These are phyloP conservation scores for Neomonachus schauinslandi DNA, from an alignment of 2,113 vertebrate species.

Conservation along the genomic window DNA sequence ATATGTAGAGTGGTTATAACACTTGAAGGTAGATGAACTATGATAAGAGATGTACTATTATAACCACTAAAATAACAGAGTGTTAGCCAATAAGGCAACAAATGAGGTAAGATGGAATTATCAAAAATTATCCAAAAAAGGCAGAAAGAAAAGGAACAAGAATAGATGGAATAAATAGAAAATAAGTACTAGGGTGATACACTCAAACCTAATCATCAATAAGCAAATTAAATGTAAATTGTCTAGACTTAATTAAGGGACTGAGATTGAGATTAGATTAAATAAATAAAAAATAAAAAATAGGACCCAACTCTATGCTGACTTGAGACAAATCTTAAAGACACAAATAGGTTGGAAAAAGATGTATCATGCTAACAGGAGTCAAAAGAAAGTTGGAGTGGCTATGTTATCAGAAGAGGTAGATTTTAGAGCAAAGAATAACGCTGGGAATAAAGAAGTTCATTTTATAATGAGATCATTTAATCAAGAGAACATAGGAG, in stretches of 20 bases:
- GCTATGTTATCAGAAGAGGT: background rate
- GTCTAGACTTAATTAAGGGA: background rate
- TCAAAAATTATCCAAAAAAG: background rate
- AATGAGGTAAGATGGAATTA: background rate
- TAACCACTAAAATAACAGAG: background rate
- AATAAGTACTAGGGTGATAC: background rate
- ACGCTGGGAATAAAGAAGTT: background rate
- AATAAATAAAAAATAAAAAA: background rate
- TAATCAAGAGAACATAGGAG: background rate
- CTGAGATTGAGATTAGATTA: background rate
- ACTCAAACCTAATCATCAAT: background rate
- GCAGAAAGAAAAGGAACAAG: background rate
- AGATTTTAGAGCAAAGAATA: background rate
- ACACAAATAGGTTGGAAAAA: background rate
- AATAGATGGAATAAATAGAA: background rate
- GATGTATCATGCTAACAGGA: background rate
- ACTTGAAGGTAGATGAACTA: background rate
- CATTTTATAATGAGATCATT: background rate
- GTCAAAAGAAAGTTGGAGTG: background rate
- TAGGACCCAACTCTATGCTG: background rate
- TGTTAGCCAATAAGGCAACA: background rate
- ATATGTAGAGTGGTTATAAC: background rate
- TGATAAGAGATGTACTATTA: background rate
- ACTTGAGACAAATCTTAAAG: background rate
- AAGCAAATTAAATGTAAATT: background rate